A percentile compares a stretch with the other conserved stretches of the same genome.
Conservation (phyloP, 2,797 vertebrate genomes). For the Triplophysa yarkandensis region DNA sequence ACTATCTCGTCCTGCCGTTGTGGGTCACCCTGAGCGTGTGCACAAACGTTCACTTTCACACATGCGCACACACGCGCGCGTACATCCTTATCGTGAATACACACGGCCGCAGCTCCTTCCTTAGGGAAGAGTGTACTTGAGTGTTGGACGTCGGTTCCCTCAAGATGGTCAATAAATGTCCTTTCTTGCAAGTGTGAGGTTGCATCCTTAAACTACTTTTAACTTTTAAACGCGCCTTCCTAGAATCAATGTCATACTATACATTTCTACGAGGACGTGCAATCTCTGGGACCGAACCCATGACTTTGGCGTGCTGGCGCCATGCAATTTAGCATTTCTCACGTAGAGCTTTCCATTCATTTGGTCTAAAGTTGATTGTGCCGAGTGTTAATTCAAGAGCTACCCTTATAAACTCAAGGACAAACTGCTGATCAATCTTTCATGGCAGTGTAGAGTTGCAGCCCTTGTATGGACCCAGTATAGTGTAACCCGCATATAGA, state of each 20-base stretch:
- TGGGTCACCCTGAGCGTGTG: constrained; percentile 73
- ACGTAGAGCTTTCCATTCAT: constrained; percentile 25
- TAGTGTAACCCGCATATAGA: constrained; percentile 49
- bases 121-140: constrained; percentile 43
- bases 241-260: neutral
- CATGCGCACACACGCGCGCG: constrained; percentile 20
- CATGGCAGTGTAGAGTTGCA: constrained; percentile 57
- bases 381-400: constrained; percentile 50
- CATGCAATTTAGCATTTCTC: constrained; percentile 4
- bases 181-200: neutral
- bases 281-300: no score
- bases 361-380: constrained; percentile 36
- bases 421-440: constrained; percentile 57
- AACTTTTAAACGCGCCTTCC: constrained; percentile 1
- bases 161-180: constrained; percentile 17
- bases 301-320: no score
- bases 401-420: constrained; percentile 50
- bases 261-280: no score
- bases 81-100: constrained; percentile 51
- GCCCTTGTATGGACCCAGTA: constrained; percentile 43
- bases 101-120: constrained; percentile 51
- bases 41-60: constrained; percentile 29
- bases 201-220: neutral
- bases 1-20: constrained; percentile 76
- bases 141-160: constrained; percentile 38